Conservation (phyloP, 2,113 vertebrate species). For the Siphamia tubifer region DNA sequence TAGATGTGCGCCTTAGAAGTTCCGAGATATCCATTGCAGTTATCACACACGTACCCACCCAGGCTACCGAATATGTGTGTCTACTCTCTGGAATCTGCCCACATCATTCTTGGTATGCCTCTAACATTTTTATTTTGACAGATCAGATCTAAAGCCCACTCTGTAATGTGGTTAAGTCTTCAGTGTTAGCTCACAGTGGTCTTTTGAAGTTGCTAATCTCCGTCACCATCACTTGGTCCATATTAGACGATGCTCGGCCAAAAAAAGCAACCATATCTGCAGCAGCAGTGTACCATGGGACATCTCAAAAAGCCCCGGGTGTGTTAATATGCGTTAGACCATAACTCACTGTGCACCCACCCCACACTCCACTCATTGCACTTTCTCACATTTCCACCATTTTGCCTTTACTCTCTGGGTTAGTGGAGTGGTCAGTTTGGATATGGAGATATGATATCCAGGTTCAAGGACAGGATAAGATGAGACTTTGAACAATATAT, state of each 20-base stretch:
- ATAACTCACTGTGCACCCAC: constrained; percentile 28
- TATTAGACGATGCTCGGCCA: constrained; percentile 44
- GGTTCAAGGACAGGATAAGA: not conserved
- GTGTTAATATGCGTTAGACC: constrained; percentile 40
- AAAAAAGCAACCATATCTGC: too few species aligned
- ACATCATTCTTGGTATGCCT: constrained; percentile 14
- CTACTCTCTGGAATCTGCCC: constrained; percentile 27
- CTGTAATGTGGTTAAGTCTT: constrained; percentile 46
- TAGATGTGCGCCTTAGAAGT: constrained; percentile 58
- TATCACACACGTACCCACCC: constrained; percentile 33
- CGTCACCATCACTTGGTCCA: constrained; percentile 47
- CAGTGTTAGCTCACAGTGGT: constrained; percentile 8
- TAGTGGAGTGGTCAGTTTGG: constrained; percentile 18
- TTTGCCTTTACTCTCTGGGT: not conserved
- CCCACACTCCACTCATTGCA: not conserved
- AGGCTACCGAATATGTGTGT: not conserved
- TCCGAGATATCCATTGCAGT: constrained; percentile 56
- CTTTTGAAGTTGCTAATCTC: constrained; percentile 72
- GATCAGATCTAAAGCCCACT: constrained; percentile 45
- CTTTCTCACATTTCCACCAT: constrained; percentile 25
- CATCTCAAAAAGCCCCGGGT: constrained; percentile 22
- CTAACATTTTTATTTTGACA: constrained; percentile 41
- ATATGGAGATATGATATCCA: not conserved
- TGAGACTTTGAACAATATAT: not conserved
- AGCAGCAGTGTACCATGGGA: constrained; percentile 26